Percentiles rank a stretch among this genome's conserved stretches.
These are phyloP conservation scores for Platygyra sinensis DNA, from an alignment of 64 coral and sea anemone genomes.

Conservation along the genomic window DNA sequence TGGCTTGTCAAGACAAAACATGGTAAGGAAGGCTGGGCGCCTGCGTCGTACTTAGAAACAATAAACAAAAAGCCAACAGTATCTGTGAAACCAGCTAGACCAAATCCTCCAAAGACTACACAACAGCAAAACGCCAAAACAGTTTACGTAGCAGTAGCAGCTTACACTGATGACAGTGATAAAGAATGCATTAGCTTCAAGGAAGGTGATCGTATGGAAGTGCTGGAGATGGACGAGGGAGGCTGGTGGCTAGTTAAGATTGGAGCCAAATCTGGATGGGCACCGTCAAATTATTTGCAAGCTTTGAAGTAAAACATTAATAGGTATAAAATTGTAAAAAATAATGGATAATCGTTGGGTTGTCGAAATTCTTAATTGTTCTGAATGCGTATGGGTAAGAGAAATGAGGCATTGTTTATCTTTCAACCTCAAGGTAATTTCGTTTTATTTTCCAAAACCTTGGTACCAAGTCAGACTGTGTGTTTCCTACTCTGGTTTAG, in stretches of 20 bases:
- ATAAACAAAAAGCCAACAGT: background rate
- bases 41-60: slow-evolving; percentile 3
- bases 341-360: background rate
- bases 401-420: no score
- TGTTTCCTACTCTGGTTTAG: no score
- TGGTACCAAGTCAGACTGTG: no score
- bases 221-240: slow-evolving; percentile 44
- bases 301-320: background rate
- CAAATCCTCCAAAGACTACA: slow-evolving; percentile 13
- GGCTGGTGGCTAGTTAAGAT: slow-evolving; percentile 74
- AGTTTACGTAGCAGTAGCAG: slow-evolving; percentile 45
- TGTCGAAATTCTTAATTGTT: background rate
- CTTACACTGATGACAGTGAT: slow-evolving; percentile 31
- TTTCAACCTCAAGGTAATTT: no score
- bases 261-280: slow-evolving; percentile 54
- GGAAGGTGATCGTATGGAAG: slow-evolving; percentile 53
- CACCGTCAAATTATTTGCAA: slow-evolving; percentile 72
- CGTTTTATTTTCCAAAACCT: no score
- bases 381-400: background rate
- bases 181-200: slow-evolving; percentile 45
- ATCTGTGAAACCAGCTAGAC: slow-evolving; percentile 22
- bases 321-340: background rate
- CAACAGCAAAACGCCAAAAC: background rate
- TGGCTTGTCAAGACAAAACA: slow-evolving; percentile 53
- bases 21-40: background rate